These are phyloP conservation scores for Syrrhaptes paradoxus DNA, from an alignment of 2,113 vertebrate species.

Conservation along the genomic window DNA sequence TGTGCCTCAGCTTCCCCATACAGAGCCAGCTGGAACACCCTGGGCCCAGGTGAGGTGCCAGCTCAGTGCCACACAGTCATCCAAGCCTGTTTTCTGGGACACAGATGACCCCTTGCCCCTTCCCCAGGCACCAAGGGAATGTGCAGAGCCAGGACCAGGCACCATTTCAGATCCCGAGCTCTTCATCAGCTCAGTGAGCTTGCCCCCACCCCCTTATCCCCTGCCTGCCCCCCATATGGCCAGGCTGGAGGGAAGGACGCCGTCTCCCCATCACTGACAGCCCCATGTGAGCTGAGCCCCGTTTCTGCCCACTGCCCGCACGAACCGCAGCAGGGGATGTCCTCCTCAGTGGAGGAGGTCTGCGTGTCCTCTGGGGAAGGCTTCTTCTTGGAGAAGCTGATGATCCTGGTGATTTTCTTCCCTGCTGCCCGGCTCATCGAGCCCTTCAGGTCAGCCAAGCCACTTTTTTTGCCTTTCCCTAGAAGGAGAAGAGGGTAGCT, in stretches of 20 bases:
- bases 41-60: not conserved
- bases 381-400: slow-evolving; percentile 96
- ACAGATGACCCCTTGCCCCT: accelerated
- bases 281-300: accelerated
- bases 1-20: not conserved
- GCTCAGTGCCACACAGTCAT: not conserved
- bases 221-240: accelerated
- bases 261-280: not conserved
- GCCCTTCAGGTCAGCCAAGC: slow-evolving; percentile 93
- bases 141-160: not conserved
- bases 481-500: not conserved
- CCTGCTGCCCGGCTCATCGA: slow-evolving; percentile 92
- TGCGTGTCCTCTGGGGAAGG: slow-evolving; percentile 80
- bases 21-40: not conserved
- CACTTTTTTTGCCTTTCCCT: slow-evolving; percentile 88
- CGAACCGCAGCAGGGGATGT: slow-evolving; percentile 90
- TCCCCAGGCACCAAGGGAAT: not conserved
- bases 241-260: not conserved
- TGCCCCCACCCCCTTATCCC: not conserved
- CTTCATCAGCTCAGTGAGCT: accelerated
- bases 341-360: slow-evolving; percentile 77
- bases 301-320: not conserved
- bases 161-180: not conserved
- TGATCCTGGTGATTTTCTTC: slow-evolving; percentile 95
- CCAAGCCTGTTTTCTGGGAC: not conserved